Percentiles rank a stretch among this genome's conserved stretches.
Conservation (phyloP, 2,113 vertebrate species). For the Anguilla japonica region DNA sequence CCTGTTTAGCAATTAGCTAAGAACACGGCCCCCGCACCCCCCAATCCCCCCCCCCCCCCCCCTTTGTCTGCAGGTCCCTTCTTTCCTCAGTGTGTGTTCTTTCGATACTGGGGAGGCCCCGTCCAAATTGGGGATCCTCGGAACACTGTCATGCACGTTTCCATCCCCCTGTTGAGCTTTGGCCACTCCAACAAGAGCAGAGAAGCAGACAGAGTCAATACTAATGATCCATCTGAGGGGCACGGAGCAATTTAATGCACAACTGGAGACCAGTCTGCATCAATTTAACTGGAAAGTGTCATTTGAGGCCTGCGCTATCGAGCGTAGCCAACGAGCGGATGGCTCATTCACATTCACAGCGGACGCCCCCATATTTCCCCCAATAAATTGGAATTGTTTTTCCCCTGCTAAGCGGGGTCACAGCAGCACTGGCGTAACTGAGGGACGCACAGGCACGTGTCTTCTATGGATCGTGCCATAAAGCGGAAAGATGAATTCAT, state of each 20-base stretch:
- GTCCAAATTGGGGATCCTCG: background rate
- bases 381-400: background rate
- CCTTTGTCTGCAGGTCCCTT: background rate
- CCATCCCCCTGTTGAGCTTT: background rate
- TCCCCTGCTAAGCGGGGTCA: background rate
- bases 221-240: background rate
- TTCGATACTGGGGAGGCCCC: background rate
- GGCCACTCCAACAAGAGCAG: background rate
- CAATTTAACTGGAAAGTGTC: conserved; percentile 9
- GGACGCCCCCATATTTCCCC: background rate
- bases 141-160: background rate
- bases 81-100: background rate
- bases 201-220: background rate
- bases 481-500: background rate
- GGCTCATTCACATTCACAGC: background rate
- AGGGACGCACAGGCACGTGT: background rate
- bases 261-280: background rate
- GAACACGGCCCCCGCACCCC: background rate
- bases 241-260: background rate
- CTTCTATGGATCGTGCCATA: background rate
- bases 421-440: background rate
- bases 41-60: too few species aligned
- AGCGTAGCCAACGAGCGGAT: background rate
- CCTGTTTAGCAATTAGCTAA: background rate
- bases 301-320: background rate